Evolutionary conservation across 2,113 vertebrate genomes (phyloP), one percentile per base, ranked within the genome.

Genomic region (Poeciliopsis prolifica): DNA sequence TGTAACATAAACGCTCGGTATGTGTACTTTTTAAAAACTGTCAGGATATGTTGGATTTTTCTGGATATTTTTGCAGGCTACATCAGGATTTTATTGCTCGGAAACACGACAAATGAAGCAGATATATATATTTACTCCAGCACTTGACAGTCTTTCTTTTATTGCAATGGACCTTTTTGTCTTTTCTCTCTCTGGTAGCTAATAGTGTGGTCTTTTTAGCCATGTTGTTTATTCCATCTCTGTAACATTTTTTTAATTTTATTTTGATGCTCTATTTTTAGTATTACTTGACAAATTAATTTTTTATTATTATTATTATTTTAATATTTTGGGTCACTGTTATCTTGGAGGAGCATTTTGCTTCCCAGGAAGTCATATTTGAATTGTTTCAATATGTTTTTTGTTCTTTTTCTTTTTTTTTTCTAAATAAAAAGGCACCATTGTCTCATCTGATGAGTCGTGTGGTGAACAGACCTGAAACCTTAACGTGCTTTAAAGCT

Each of bases 51-150:
- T 94, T 90, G 35, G 37, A 90, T 86, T 92, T 92, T 94, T 91
- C 91, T 94, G 89, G 86, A 93, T 94, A 94, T 95, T 95, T 95
- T 94, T 94, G 90, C 94, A 95, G 92, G 92, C 91, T 88, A 92
- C 90, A 88, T 94, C 91, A 92, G 92, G 92, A 94, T 95, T 95
- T 95, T 95, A 94, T 94, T 94, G 94, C 93, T 94, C 88, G 87
- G 85, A 91, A 93, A 91, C 90, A 90, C 87, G 91, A 94, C 92
- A 94, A 93, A 95, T 94, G 94, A 94, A 94, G 92, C 94, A 95
- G 93, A 94, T 94, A 94, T 94, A 95, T 94, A 94, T 94, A 95
- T 95, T 94, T 95, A 94, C 92, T 92, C 93, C 94, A 95, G 95
- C 95, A 95, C 95, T 95, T 95, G 94, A 89, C 92, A 92, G 92